Evolutionary conservation across 2,113 vertebrate species (phyloP), one percentile per base, ranked within the genome.

Genomic region (Mus spicilegus): DNA sequence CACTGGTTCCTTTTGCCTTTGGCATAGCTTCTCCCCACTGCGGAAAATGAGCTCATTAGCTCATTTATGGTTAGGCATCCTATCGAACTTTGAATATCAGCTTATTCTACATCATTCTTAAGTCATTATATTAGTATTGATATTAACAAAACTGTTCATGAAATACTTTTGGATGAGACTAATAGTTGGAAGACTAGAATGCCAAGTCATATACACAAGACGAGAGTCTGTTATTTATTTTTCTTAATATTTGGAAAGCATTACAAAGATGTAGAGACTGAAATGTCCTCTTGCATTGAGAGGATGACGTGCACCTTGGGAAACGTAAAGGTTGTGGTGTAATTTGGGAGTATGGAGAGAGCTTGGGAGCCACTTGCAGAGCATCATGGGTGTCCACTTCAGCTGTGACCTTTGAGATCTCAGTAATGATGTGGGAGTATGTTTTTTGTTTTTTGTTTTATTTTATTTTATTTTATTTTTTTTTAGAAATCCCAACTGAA

Each of bases 361-460:
- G 19, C 39, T 49, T 26, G 20, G 8, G 12, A 81, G 30, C 46
- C 5, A 51, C 3, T 4, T 22, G 76, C 56, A 67, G 87, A 93
- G 61, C 2, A 67, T 89, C 39, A 16, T 89, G 96, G 80, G 49
- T 76, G n/a, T 46, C 95, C 87, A 58, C 56, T 95, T 92, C 51
- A 91, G 12, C 56, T 17, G 19, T 56, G 88, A 96, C 76, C 95
- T 96, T 92, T 72, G 70, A 90, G 92, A 81, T 90, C 70, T 87
- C 87, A 56, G 70, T 56, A 81, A 56, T 80, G 30, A 61, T 89
- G 92, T 65, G 72, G 87, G 94, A 92, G 81, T 81, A 22, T 36
- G 42, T 42, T 42, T 42, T 42, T 42, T 42, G 42, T 42, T 42
- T 42, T 42, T 42, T 42, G n/a, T n/a, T n/a, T n/a, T 42, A 3